Base-by-base conservation (phyloP, 2,113 vertebrate species). In the Spheniscus mendiculus region DNA sequence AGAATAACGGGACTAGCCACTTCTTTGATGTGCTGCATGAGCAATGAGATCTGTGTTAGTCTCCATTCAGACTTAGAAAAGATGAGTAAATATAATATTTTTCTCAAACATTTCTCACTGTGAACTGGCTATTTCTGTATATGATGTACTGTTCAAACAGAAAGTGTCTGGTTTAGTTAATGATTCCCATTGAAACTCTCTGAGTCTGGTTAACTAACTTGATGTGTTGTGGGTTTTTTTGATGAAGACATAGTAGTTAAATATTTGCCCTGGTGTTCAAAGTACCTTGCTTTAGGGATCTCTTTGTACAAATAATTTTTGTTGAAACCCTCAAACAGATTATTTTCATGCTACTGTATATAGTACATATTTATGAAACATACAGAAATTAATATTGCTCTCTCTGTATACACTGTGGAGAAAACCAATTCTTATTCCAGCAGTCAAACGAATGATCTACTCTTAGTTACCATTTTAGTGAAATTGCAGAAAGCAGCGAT, bases 321-420 rank as follows among this genome's bases (percentile, higher is more conserved):
- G 32, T 56, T 69, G 45, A 87, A 88, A 69, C 11, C 4, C 19
- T 38, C n/a, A 56, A 85, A 83, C 40, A 44, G 71, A 78, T 71
- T 93, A 21, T 96, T 98, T 96, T 96, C 83, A 49, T 92, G 70
- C 47, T 90, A 71, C 36, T 74, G 40, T 92, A 36, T 79, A 73
- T 78, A 89, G 89, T 89, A 76, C 72, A 7, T 95, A 92, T 95
- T 98, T 97, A 95, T 95, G 95, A 92, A 98, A 81, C 80, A 95
- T 84, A 49, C 52, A 85, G 29, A 95, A 91, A 89, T 87, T 93
- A 96, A 80, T 84, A 84, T 69, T 80, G 38, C 27, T n/a, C 29
- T 83, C 12, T 97, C 1, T 79, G 22, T 72, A 70, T 34, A 78
- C 12, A 71, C 53, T 77, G 49, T 3, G 9, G 85, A 83, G 80